These are phyloP conservation scores for Acleris holmiana DNA, from an alignment of 2,888 invertebrate species.

Conservation along the genomic window DNA sequence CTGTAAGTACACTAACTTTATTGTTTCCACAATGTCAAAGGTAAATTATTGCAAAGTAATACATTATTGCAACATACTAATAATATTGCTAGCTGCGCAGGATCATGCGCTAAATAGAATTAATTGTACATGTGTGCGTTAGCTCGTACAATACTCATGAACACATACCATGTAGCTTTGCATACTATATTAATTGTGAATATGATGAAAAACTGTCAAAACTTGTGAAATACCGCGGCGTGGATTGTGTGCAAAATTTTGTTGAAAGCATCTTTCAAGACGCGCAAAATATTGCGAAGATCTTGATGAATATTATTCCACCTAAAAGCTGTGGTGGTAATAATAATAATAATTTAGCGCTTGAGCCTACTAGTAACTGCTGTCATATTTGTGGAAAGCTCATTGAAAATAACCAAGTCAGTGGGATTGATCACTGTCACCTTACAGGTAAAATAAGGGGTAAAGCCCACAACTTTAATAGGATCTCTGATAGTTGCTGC, in stretches of 20 bases:
- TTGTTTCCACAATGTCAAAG: too few species aligned
- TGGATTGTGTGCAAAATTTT: slow-evolving; percentile 44
- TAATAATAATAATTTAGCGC: neutral
- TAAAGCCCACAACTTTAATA: slow-evolving; percentile 41
- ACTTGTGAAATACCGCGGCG: slow-evolving; percentile 45
- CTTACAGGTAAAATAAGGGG: slow-evolving; percentile 45
- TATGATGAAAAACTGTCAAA: slow-evolving; percentile 45
- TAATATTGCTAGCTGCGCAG: too few species aligned
- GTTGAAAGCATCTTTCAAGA: slow-evolving; percentile 35
- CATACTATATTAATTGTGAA: slow-evolving; percentile 48
- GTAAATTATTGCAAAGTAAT: too few species aligned
- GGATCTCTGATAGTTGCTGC: too few species aligned
- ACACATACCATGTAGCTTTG: slow-evolving; percentile 48
- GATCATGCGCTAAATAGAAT: too few species aligned
- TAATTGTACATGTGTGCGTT: too few species aligned
- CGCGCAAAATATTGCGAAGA: neutral
- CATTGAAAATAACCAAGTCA: slow-evolving; percentile 37
- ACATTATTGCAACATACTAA: too few species aligned
- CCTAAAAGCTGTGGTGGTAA: neutral
- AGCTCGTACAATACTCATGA: slow-evolving; percentile 43
- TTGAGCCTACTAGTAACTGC: neutral
- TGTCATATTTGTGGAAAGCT: slow-evolving; percentile 41
- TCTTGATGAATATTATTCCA: neutral
- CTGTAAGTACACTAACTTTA: too few species aligned
- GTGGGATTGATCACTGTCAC: slow-evolving; percentile 40